Base-by-base conservation (phyloP, 2,797 vertebrate species). In the Crossoptilon crossoptilon region DNA sequence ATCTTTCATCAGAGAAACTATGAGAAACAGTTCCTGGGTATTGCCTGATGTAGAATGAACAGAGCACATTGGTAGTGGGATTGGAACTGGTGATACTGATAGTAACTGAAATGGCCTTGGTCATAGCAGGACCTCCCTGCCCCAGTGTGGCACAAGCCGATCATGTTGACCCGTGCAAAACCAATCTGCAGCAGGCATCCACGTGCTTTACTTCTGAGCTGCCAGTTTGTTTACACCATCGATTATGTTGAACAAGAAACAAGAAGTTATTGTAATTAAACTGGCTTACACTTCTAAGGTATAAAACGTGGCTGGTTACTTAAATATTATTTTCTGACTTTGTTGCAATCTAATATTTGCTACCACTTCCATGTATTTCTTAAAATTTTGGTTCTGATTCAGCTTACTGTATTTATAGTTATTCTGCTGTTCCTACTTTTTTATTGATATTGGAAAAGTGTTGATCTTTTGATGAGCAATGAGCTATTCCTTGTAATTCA, bases 101-200 rank as follows among this genome's bases (percentile, higher is more conserved):
- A 21, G 41, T 46, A 56, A 71, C 46, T 33, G 31, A 66, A 70
- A 67, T 16, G 29, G 33, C 58, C 11, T 58, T 51, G 35, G 17
- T 6, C 49, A 1, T 1, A 88, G 44, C n/a, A 53, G 60, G 29
- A 37, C 37, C 37, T 81, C 72, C 70, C 24, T 58, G 41, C 24
- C 46, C 35, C 51, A n/a, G 0, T 15, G 24, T 35, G 17, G 21
- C 13, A 14, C 27, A 17, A 72, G 51, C 44, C 1, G 1, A 15
- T 63, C 26, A 1, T 5, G 4, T 41, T 74, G 29, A 56, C 5
- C 4, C 39, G 6, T 39, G 19, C 24, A 6, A 83, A 43, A 22
- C 72, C 73, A n/a, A 26, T 5, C 11, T 9, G 17, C 44, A 37
- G 3, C 37, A 53, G 55, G 5, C 55, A 29, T 53, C 35, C 4